phyloP scores from a whole-genome alignment of 2,113 vertebrate species.

The Carassius carassius region DNA sequence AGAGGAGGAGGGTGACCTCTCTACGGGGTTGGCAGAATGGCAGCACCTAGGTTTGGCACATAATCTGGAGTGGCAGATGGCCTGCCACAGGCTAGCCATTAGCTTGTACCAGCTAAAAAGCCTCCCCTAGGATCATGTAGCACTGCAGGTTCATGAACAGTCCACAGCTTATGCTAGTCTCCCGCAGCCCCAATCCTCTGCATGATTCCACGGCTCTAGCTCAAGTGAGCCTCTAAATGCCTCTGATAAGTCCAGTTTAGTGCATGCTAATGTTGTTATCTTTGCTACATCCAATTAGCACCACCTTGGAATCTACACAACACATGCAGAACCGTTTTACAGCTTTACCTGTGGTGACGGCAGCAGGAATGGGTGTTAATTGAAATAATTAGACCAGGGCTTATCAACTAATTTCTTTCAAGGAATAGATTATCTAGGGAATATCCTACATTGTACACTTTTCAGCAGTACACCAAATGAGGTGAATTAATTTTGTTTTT shows the following conservation, averaged over 20 bases:
- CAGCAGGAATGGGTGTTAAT: no score
- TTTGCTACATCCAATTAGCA: slow-evolving; percentile 69
- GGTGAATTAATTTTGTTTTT: no score
- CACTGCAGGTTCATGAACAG: background rate
- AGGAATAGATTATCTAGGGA: no score
- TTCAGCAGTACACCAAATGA: no score
- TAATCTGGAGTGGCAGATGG: slow-evolving; percentile 43
- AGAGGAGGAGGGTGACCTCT: slow-evolving; percentile 39
- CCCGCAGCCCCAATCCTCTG: slow-evolving; percentile 11
- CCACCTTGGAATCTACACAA: slow-evolving; percentile 42
- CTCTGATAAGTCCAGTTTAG: slow-evolving; percentile 62
- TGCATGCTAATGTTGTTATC: slow-evolving; percentile 62
- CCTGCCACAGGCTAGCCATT: slow-evolving; percentile 34
- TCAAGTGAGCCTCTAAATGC: slow-evolving; percentile 34
- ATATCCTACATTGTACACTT: no score
- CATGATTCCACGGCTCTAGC: slow-evolving; percentile 26
- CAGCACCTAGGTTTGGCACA: slow-evolving; percentile 1
- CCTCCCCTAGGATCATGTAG: background rate
- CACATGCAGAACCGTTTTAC: background rate
- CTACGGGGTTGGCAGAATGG: background rate
- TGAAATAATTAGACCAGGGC: no score
- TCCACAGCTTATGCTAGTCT: background rate
- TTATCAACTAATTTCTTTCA: no score
- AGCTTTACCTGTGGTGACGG: background rate
- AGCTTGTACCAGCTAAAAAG: slow-evolving; percentile 35